Evolutionary conservation across 1,140 invertebrate genomes (phyloP), one percentile per base, ranked within the genome.

Genomic region (Drosophila eugracilis): DNA sequence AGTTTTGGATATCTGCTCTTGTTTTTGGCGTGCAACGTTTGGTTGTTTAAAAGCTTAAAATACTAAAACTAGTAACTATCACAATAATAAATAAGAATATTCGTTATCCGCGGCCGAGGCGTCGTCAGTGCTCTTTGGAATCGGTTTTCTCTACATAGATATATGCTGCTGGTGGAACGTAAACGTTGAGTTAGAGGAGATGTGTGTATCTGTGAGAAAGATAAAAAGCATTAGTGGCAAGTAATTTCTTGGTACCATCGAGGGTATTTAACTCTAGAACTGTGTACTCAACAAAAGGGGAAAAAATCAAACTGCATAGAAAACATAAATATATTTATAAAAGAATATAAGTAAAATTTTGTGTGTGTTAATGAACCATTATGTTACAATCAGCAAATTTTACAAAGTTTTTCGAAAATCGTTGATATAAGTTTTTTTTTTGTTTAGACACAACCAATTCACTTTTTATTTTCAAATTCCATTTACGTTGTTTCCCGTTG

Each of bases 401-500:
- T 42, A 63, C 55, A 52, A 42, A 14, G 30, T 5, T 32, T 19
- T 39, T 24, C 5, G 4, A 34, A 15, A 53, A 63, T 28, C 9
- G 24, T 41, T 9, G 5, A 10, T 59, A 41, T n/a, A n/a, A n/a
- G n/a, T 45, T 34, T 10, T 21, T 34, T 67, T 55, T 71, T 73
- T 44, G 39, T n/a, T n/a, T n/a, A n/a, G n/a, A n/a, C 17, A 47
- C 62, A 57, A 71, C 71, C 65, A 84, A 75, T 84, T 76, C 72
- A 85, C 70, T 70, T 77, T 39, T 47, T 50, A 30, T 52, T 41
- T 15, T n/a, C 39, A 22, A 71, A 58, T 45, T 28, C 15, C 19
- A 55, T 70, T 70, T 55, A 80, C 44, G 89, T 80, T 91, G 89
- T 78, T 49, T 84, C 72, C 85, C 89, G 89, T 91, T 91, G 89